phyloP scores from a whole-genome alignment of 2,113 vertebrate species.

The Gallinago jamesoni region DNA sequence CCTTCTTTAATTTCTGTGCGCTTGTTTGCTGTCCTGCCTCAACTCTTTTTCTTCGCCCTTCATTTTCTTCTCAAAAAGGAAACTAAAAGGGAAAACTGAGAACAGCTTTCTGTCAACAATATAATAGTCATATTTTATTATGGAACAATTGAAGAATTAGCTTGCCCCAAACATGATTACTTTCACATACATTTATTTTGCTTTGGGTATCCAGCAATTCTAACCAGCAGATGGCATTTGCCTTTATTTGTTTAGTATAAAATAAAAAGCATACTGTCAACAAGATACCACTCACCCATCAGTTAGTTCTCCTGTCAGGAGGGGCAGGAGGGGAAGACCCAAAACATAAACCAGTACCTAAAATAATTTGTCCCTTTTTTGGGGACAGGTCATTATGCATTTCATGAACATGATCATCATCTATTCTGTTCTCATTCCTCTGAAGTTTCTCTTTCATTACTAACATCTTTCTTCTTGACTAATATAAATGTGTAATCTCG shows the following conservation, averaged over 20 bases:
- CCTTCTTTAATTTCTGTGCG: background rate
- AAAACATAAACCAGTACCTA: background rate
- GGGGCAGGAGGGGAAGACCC: too few species aligned
- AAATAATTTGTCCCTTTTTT: background rate
- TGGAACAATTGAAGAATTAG: background rate
- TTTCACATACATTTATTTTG: background rate
- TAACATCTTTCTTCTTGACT: background rate
- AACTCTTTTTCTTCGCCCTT: background rate
- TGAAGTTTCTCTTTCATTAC: background rate
- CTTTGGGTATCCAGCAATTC: background rate
- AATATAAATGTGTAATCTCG: background rate
- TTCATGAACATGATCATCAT: background rate
- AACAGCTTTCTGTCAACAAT: background rate
- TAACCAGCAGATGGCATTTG: background rate
- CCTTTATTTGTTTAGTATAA: background rate
- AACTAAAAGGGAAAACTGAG: background rate
- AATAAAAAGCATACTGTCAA: background rate
- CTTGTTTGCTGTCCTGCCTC: background rate
- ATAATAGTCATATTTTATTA: background rate
- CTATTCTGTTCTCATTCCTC: background rate
- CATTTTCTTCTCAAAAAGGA: background rate
- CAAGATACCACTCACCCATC: rapidly evolving
- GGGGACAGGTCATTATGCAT: background rate
- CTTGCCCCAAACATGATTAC: background rate
- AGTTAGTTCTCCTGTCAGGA: background rate